Base-by-base conservation (phyloP, 1,140 invertebrate genomes). In the Thaumatotibia leucotreta region DNA sequence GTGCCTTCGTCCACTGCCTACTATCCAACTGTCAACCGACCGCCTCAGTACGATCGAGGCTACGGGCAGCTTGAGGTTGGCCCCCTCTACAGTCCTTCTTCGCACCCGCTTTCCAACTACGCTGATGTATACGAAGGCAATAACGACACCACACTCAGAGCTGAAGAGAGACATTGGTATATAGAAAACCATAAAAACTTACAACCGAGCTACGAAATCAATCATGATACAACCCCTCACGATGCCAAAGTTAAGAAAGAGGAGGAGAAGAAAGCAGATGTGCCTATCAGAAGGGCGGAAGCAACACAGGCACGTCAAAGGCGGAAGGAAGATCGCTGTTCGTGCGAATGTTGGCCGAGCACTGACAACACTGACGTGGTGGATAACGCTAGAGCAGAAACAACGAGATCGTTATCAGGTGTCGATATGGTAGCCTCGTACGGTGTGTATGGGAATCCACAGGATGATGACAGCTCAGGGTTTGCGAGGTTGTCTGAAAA, bases 351-450 rank as follows among this genome's bases (percentile, higher is more conserved):
- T 67, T 92, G 91, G 91, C 91, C 91, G 49, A 91, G 76, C 66
- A 82, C 87, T 64, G 91, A 92, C 64, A 83, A 83, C 75, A 88
- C 83, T 71, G 73, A 76, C 22, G 76, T 83, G 8, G 82, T 83
- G 67, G 86, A 88, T 8, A 79, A 65, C 65, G 69, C 72, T 20
- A 81, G 72, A 0, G 86, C 86, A 63, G 83, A 86, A 62, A 82
- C 82, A 0, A 86, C 88, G 11, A 82, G 90, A 58, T 88, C 89
- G 17, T 72, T 91, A 11, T 91, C 91, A 1, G 89, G 89, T 9
- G 89, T 92, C 0, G 91, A 92, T 69, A 91, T 92, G 88, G 91
- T 92, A 11, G 89, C 91, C 0, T 92, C 91, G 1, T 92, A 92
- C 61, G 91, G 89, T 0, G 91, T 91, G 1, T 92, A 92, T 49